Evolutionary conservation across 53 echinoderm and acorn worm genomes (phyloP), one percentile per base, ranked within the genome.

Genomic region (Arbacia lixula): DNA sequence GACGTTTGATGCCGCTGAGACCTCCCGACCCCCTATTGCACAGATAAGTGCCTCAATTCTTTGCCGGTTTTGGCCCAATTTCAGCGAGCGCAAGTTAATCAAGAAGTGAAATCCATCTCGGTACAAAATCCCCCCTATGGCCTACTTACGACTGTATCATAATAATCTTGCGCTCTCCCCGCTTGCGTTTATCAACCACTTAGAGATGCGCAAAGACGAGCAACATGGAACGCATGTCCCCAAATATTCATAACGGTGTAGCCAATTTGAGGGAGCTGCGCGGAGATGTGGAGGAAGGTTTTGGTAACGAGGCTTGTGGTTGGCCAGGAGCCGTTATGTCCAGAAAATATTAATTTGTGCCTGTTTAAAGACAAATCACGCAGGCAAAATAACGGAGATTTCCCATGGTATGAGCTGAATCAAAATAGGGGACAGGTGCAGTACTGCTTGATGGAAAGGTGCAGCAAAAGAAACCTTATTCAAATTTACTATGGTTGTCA

Each of bases 31-130:
- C n/a, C 43, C 69, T 74, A 53, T 53, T 53, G 14, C 19, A 30
- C 34, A n/a, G 74, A 74, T 74, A 74, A 74, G 74, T 53, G 74
- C 53, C 74, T 74, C 74, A 35, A 74, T 74, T 74, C 74, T 74
- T 74, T 26, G 74, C 69, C 69, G 53, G 54, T 74, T 74, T 85
- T 85, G 85, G 71, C 85, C 85, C 72, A 85, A 71, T 72, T 85
- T 85, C 46, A 49, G 50, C 12, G 36, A 53, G 53, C 24, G 84
- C 69, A 35, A 84, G 53, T 67, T 74, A 74, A 74, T 74, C 74
- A 74, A 74, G 34, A 16, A 41, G 27, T 53, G 74, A 74, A 74
- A 74, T 53, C 74, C 32, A 74, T 34, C 53, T 22, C 43, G 4
- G 74, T 20, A 16, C 26, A 16, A 12, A 74, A 30, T 74, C 74